phyloP scores from a whole-genome alignment of 2,113 vertebrate species.

The Axis porcinus region DNA sequence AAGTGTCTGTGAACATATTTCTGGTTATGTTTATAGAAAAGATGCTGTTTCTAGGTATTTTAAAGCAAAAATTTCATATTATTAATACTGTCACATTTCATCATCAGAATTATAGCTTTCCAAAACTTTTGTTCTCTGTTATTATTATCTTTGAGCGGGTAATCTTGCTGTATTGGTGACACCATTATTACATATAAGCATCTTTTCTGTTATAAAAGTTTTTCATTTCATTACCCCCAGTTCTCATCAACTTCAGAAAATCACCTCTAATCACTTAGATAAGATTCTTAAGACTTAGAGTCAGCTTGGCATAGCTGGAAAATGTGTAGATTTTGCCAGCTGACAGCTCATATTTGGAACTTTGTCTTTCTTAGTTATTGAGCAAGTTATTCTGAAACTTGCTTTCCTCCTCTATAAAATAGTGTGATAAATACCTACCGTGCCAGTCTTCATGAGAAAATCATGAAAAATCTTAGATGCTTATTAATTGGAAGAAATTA shows the following conservation, averaged over 20 bases:
- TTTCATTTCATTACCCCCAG: not conserved
- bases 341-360: not conserved
- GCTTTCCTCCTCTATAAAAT: not conserved
- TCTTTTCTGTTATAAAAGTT: not conserved
- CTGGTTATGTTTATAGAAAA: not conserved
- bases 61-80: not conserved
- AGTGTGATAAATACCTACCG: not conserved
- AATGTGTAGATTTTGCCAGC: not conserved
- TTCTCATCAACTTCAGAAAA: not conserved
- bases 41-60: not conserved
- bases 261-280: not conserved
- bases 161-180: not conserved
- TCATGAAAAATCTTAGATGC: not conserved
- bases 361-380: not conserved
- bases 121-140: not conserved
- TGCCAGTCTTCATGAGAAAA: not conserved
- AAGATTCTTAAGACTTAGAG: not conserved
- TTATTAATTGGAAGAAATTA: not conserved
- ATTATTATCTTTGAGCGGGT: not conserved
- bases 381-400: not conserved
- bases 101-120: not conserved
- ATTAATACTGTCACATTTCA: not conserved
- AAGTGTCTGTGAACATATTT: constrained; percentile 37
- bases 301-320: not conserved
- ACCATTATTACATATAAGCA: not conserved